Percentiles rank a stretch among this genome's conserved stretches.
Conservation (phyloP, 2,888 invertebrate genomes). For the Drosophila picticornis region DNA sequence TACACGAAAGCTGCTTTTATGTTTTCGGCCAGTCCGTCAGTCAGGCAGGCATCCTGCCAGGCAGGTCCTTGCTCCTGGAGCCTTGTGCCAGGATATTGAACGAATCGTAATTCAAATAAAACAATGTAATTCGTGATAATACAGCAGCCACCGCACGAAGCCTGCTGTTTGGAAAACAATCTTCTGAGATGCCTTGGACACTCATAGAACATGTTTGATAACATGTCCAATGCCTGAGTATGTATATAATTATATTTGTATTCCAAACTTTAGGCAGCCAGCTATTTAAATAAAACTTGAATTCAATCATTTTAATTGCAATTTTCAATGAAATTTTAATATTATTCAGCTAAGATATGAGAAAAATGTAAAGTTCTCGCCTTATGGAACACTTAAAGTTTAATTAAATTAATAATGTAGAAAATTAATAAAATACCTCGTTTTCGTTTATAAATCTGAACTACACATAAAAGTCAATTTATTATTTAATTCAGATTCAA, state of each 20-base stretch:
- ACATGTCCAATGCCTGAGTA: slow-evolving; percentile 5
- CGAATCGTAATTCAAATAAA: slow-evolving; percentile 80
- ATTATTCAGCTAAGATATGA: neutral
- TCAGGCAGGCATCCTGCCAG: slow-evolving; percentile 9
- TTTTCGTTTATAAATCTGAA: neutral
- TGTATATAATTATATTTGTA: neutral
- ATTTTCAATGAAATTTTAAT: slow-evolving; percentile 28
- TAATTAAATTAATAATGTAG: too few relatives aligned
- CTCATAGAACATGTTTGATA: slow-evolving; percentile 14
- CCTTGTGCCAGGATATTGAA: slow-evolving; percentile 41
- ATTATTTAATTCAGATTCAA: neutral
- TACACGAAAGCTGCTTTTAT: slow-evolving; percentile 76
- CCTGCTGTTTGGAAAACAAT: slow-evolving; percentile 8
- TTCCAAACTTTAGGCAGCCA: neutral
- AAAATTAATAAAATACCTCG: neutral
- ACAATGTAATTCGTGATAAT: slow-evolving; percentile 68
- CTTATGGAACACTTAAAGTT: neutral
- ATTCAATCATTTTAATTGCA: slow-evolving; percentile 23
- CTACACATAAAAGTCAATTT: neutral
- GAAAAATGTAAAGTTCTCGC: neutral
- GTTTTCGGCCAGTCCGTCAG: slow-evolving; percentile 48
- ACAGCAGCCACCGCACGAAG: slow-evolving; percentile 28
- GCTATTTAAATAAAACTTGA: slow-evolving; percentile 13
- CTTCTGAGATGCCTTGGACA: slow-evolving; percentile 17
- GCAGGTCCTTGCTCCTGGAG: slow-evolving; percentile 20